Conservation (phyloP, 2,888 invertebrate species). For the Chironomus riparius region DNA sequence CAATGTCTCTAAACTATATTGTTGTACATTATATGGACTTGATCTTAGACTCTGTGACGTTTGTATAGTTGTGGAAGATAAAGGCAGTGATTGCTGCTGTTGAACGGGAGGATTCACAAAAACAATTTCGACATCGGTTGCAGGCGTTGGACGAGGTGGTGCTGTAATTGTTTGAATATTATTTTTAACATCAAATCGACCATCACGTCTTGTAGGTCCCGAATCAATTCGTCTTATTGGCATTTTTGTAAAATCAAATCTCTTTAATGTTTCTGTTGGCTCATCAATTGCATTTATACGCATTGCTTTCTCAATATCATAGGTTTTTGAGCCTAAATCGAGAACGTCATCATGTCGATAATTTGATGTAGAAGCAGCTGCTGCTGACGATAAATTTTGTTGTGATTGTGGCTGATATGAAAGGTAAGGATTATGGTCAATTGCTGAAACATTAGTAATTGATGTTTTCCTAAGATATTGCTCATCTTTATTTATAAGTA, state of each 20-base stretch:
- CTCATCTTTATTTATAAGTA: conserved; percentile 30
- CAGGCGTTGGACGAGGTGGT: conserved; percentile 8
- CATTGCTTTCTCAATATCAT: conserved; percentile 28
- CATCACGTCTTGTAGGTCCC: conserved; percentile 30
- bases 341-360: conserved; percentile 27
- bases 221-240: conserved; percentile 31
- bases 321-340: conserved; percentile 25
- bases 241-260: conserved; percentile 29
- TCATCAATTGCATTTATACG: conserved; percentile 27
- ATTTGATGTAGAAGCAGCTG: conserved; percentile 8
- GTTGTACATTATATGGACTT: conserved; percentile 15
- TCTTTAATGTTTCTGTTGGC: conserved; percentile 14
- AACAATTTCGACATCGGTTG: conserved; percentile 27
- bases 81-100: background rate
- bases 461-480: conserved; percentile 13
- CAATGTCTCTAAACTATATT: conserved; percentile 23
- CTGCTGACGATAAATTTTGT: background rate
- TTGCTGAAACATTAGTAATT: background rate
- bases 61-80: background rate
- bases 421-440: background rate
- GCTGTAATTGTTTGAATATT: background rate
- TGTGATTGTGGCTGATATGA: conserved; percentile 14
- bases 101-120: conserved; percentile 16
- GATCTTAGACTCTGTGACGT: background rate
- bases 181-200: conserved; percentile 31